These are phyloP conservation scores for Iselma pallidipennis DNA, from an alignment of 2,888 invertebrate species.

Conservation along the genomic window DNA sequence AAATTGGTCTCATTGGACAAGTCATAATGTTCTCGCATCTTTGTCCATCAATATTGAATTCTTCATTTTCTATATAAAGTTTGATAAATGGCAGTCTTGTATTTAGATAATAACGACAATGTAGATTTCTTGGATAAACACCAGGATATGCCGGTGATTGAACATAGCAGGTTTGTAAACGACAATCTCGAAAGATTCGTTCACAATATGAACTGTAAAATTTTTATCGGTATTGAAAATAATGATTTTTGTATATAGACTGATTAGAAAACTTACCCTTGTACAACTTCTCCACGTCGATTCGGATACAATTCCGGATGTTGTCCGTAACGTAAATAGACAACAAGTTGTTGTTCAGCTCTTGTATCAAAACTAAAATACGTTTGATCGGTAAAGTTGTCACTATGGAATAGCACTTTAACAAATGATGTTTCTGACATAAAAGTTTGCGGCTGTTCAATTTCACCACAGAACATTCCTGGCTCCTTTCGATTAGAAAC, in stretches of 20 bases:
- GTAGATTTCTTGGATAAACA: conserved; percentile 86
- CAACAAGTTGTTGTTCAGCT: conserved; percentile 89
- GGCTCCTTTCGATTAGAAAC: conserved; percentile 87
- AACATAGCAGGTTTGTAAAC: conserved; percentile 90
- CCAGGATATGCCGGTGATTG: conserved; percentile 94
- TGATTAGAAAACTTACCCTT: conserved; percentile 66
- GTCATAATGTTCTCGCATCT: conserved; percentile 94
- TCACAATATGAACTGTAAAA: conserved; percentile 82
- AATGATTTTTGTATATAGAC: not conserved
- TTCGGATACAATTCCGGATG: conserved; percentile 93
- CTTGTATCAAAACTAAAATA: conserved; percentile 85
- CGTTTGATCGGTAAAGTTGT: conserved; percentile 91
- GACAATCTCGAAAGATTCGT: conserved; percentile 83
- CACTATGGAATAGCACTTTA: conserved; percentile 87
- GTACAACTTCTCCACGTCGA: conserved; percentile 83
- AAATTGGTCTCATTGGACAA: conserved; percentile 90
- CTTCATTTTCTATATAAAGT: conserved; percentile 89
- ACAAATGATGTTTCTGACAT: conserved; percentile 94
- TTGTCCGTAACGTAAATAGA: conserved; percentile 88
- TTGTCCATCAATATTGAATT: conserved; percentile 92
- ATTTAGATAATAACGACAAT: conserved; percentile 89
- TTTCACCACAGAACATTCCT: conserved; percentile 91
- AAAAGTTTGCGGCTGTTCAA: conserved; percentile 91
- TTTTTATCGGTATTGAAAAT: not conserved
- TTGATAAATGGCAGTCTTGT: conserved; percentile 88